These are phyloP conservation scores for Seladonia tumulorum DNA, from an alignment of 2,888 invertebrate genomes.

Conservation along the genomic window DNA sequence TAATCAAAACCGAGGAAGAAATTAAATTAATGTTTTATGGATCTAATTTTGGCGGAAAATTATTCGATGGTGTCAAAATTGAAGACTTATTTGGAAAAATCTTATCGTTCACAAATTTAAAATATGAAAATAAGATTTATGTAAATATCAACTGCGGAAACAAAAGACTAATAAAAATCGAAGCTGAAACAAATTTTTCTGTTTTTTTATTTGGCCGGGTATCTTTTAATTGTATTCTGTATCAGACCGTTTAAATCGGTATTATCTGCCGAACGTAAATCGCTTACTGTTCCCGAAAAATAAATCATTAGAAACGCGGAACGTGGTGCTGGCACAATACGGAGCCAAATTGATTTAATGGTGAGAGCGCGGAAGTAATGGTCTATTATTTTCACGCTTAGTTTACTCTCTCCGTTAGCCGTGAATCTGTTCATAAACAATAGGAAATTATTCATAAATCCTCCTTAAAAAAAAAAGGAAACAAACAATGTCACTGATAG, in stretches of 20 bases:
- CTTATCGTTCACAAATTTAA: background rate
- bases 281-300: background rate
- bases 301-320: background rate
- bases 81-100: background rate
- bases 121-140: background rate
- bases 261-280: background rate
- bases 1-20: background rate
- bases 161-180: background rate
- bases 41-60: background rate
- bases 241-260: background rate
- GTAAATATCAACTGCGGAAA: background rate
- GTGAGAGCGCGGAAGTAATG: slow-evolving; percentile 20
- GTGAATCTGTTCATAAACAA: background rate
- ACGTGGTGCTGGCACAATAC: slow-evolving; percentile 18
- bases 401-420: slow-evolving; percentile 1
- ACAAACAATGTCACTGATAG: background rate
- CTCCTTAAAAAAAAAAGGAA: background rate
- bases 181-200: background rate
- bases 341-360: slow-evolving; percentile 13
- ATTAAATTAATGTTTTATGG: background rate
- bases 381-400: slow-evolving; percentile 34
- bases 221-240: background rate
- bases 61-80: background rate
- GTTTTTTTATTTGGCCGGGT: background rate
- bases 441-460: background rate